Evolutionary conservation across 2,888 invertebrate species (phyloP), one percentile per base, ranked within the genome.

Genomic region (Auanema sp.): DNA sequence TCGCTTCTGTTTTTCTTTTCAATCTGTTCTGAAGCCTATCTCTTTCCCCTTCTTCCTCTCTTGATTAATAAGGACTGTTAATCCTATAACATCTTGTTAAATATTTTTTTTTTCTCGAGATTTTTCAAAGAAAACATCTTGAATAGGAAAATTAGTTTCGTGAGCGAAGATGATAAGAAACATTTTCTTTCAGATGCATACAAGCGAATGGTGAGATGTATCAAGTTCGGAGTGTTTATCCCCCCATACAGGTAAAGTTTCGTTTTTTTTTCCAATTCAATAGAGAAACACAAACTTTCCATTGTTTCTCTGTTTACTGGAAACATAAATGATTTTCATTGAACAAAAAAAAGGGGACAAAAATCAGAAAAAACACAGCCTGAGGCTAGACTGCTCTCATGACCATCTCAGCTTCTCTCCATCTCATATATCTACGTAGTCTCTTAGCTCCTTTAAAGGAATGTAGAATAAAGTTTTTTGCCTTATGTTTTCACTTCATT

Each of bases 221-320:
- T 8, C 12, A 62, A 60, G 75, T 81, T 1, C 67, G 77, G 49
- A 81, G 81, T 58, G 79, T 80, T 23, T 81, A 80, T 60, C 81
- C 81, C 16, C 81, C 81, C 1, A 76, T 81, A 44, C 81, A 80
- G 70, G 80, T 78, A 18, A 61, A 69, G 60, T 47, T 47, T 47
- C 47, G 10, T 47, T n/a, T n/a, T n/a, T n/a, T n/a, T n/a, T n/a
- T 47, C 47, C 21, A 47, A 16, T 47, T 47, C 47, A 18, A 6
- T 47, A 5, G 47, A 47, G 47, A 5, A 16, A 21, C 16, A 47
- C 47, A 10, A 47, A 5, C 10, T 16, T 5, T 18, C 3, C 10
- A 8, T 5, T 18, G 21, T 47, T 3, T 6, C 10, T 18, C 4
- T 47, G 47, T 47, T 16, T 6, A 21, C 21, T 18, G 10, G 10